Evolutionary conservation across 2,888 invertebrate genomes (phyloP).

Genomic region (Argyra leucocephala): DNA sequence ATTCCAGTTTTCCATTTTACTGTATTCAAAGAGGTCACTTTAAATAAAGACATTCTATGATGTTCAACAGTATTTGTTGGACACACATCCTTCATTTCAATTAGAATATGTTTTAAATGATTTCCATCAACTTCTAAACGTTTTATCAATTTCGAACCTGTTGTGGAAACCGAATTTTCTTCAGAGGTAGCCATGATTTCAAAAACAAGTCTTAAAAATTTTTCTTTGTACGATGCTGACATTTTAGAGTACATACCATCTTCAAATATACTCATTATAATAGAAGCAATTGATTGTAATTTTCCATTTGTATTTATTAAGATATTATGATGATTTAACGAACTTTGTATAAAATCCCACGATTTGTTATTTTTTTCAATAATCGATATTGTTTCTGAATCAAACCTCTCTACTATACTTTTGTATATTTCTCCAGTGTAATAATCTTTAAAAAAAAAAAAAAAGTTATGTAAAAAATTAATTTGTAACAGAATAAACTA

Average conservation of each 20-base stretch:
- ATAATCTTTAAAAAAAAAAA: slow-evolving; percentile 38
- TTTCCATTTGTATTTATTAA: slow-evolving; percentile 29
- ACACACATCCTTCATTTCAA: slow-evolving; percentile 49
- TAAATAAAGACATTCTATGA: background rate
- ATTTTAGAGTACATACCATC: slow-evolving; percentile 42
- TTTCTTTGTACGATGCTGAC: slow-evolving; percentile 43
- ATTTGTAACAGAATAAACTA: too few species aligned
- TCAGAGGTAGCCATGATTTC: slow-evolving; percentile 50
- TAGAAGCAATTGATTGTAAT: slow-evolving; percentile 34
- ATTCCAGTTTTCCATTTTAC: slow-evolving; percentile 70
- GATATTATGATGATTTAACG: slow-evolving; percentile 47
- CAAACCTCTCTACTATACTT: slow-evolving; percentile 50
- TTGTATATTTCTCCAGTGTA: slow-evolving; percentile 49
- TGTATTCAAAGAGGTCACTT: slow-evolving; percentile 48
- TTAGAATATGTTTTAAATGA: slow-evolving; percentile 51
- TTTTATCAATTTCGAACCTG: slow-evolving; percentile 55
- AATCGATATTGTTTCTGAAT: slow-evolving; percentile 42
- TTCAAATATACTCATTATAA: slow-evolving; percentile 32
- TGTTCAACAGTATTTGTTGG: background rate
- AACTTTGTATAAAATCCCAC: slow-evolving; percentile 51
- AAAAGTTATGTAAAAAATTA: background rate
- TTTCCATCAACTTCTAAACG: slow-evolving; percentile 55
- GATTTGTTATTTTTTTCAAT: slow-evolving; percentile 44
- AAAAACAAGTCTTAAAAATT: slow-evolving; percentile 47
- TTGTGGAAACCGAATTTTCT: slow-evolving; percentile 52